Evolutionary conservation across 2,797 vertebrate genomes (phyloP).

Genomic region (Caiman crocodilus): DNA sequence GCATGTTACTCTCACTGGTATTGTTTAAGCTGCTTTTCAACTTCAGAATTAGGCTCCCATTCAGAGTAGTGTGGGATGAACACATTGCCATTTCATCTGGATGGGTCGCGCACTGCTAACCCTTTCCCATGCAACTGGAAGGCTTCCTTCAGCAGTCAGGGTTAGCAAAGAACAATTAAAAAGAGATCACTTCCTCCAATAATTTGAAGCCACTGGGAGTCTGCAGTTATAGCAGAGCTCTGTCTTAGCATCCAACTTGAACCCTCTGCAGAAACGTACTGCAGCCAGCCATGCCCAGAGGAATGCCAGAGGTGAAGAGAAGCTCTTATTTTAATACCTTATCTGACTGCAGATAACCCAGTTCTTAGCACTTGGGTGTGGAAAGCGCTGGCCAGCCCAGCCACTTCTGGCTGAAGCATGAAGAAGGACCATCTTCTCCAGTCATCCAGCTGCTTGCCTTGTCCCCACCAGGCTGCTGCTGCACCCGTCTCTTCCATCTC

Average conservation of each 20-base stretch:
- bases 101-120: not conserved
- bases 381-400: not conserved
- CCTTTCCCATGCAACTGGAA: not conserved
- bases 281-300: fast-evolving
- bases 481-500: not conserved
- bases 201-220: not conserved
- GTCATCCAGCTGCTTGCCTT: not conserved
- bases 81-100: not conserved
- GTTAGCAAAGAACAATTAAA: not conserved
- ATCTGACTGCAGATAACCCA: not conserved
- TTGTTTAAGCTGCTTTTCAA: not conserved
- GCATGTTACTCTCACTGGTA: not conserved
- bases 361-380: not conserved
- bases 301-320: too few species aligned
- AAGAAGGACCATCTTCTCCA: not conserved
- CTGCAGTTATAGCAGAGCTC: not conserved
- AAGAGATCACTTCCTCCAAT: not conserved
- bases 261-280: not conserved
- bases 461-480: not conserved
- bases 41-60: not conserved
- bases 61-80: not conserved
- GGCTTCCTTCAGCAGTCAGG: not conserved
- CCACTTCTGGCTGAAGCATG: not conserved
- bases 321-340: not conserved
- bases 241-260: not conserved